Base-by-base conservation (phyloP, 2,113 vertebrate genomes). In the Cyphomyrus plagiostoma region DNA sequence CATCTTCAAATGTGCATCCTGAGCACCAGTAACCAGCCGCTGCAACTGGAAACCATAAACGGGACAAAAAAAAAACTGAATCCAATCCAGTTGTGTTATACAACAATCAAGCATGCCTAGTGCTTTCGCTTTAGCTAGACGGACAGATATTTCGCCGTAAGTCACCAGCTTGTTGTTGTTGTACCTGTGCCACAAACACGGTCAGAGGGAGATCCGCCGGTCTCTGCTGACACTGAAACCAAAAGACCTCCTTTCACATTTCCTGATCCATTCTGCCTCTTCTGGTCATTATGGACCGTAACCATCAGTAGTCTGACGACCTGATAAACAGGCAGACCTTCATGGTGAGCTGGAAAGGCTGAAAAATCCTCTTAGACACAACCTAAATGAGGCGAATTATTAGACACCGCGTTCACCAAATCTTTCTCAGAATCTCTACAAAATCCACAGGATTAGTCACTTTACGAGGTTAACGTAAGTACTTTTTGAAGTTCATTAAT, bases 1-100 rank as follows among this genome's bases (percentile, higher is more conserved):
- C 90, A 0, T 90, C 89, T 87, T 91, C 53, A 83, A 90, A 84
- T 84, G 89, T 17, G 77, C 93, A 84, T 23, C 90, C 92, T 52
- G 70, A 87, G 88, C 93, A 94, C 95, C 94, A 95, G 35, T 89
- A 88, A 88, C 95, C 95, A 77, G 95, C 94, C 11, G 93, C 93
- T 92, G 94, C 94, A 86, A 95, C 95, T 95, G 85, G 11, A 91
- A 23, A 91, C n/a, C 85, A 90, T 7, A 89, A 23, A 89, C 23
- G 26, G 26, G 7, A 84, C 77, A 45, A 23, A 89, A 77, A 77
- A 50, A 56, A 56, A 21, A 56, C 13, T 21, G 30, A 19, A 77
- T 77, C 13, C 70, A 39, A 56, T 26, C 42, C 8, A 53, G 17
- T 83, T 42, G 15, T 50, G 17, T 10, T 3, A 89, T 49, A 58